Percentiles rank a stretch among this genome's conserved stretches.
Evolutionary conservation across 2,888 invertebrate species (phyloP).

Genomic region (Seira ritae): DNA sequence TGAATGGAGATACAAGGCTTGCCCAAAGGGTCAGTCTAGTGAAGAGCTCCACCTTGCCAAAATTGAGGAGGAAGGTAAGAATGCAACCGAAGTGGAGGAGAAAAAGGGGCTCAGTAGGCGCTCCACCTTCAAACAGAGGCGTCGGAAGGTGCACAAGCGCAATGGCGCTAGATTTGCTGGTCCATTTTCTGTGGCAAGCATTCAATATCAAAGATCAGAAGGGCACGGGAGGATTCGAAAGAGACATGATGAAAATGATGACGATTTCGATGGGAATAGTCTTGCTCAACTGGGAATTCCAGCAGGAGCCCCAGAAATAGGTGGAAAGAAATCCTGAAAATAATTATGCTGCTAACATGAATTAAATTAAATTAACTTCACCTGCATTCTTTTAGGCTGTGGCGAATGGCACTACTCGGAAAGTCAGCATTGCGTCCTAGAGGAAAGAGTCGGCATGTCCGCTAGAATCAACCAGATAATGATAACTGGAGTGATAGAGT

Average conservation of each 20-base stretch:
- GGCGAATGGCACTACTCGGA: conserved; percentile 24
- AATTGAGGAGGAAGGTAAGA: conserved; percentile 13
- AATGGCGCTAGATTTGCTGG: no score
- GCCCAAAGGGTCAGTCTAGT: neutral
- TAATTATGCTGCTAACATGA: no score
- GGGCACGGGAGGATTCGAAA: neutral
- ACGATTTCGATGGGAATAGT: neutral
- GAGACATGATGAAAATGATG: conserved; percentile 5
- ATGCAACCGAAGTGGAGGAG: neutral
- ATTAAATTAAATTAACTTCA: no score
- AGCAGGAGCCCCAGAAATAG: no score
- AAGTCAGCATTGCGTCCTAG: conserved; percentile 17
- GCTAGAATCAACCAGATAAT: neutral
- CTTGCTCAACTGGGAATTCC: no score
- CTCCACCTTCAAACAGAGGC: no score
- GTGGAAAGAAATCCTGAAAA: no score
- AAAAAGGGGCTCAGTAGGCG: no score
- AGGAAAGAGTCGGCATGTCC: neutral
- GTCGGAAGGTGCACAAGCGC: no score
- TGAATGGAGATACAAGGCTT: conserved; percentile 42
- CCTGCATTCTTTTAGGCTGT: conserved; percentile 6
- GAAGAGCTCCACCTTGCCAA: neutral
- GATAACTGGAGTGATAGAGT: conserved; percentile 10
- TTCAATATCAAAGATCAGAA: no score
- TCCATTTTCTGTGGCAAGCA: no score